These are phyloP conservation scores for Melitaea athalia DNA, from an alignment of 2,888 invertebrate genomes.

Conservation along the genomic window DNA sequence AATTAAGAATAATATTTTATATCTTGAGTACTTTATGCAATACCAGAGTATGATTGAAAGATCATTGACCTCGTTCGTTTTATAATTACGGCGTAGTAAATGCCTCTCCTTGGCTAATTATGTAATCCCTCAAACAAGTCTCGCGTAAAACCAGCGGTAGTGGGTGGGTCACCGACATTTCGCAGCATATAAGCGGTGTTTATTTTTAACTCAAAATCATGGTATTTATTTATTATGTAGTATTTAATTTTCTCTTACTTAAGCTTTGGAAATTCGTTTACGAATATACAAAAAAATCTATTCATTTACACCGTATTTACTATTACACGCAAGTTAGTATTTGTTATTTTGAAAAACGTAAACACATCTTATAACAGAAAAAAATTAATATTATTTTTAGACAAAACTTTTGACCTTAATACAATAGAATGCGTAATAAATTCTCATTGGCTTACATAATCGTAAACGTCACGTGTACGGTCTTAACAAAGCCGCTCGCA, in stretches of 20 bases:
- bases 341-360: neutral
- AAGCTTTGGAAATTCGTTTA: too few species aligned
- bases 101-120: conserved; percentile 34
- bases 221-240: neutral
- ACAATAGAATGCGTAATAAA: conserved; percentile 25
- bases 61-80: conserved; percentile 34
- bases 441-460: conserved; percentile 34
- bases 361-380: conserved; percentile 3
- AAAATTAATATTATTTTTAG: conserved; percentile 15
- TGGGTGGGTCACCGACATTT: conserved; percentile 11
- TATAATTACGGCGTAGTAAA: conserved; percentile 33
- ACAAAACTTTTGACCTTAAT: conserved; percentile 31
- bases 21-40: conserved; percentile 21
- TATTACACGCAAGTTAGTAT: neutral
- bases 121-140: conserved; percentile 27
- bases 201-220: neutral
- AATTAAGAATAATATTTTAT: conserved; percentile 22
- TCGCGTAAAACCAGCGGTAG: conserved; percentile 24
- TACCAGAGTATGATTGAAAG: conserved; percentile 26
- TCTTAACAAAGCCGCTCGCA: conserved; percentile 23
- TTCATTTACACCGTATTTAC: neutral
- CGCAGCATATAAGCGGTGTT: neutral
- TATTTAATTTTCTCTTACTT: neutral
- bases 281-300: neutral
- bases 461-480: conserved; percentile 25